Evolutionary conservation across 2,113 vertebrate genomes (phyloP).

Genomic region (Sphyrna mokarran): DNA sequence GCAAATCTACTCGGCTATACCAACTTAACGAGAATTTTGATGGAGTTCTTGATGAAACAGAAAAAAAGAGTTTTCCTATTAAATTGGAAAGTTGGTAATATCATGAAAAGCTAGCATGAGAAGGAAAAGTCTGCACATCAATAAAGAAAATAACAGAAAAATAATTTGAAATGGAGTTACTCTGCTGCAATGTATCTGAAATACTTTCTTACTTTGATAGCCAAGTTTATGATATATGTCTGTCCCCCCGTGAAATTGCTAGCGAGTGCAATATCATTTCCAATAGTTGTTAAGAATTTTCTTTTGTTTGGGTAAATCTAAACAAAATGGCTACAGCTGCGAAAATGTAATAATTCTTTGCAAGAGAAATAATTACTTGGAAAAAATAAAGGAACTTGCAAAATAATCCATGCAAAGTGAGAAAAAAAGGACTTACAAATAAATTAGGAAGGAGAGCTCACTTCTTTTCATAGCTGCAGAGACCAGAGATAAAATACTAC

Average conservation of each 20-base stretch:
- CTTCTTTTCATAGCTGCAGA: background rate
- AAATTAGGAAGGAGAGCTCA: background rate
- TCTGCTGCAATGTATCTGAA: background rate
- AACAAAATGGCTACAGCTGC: background rate
- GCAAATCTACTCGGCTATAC: background rate
- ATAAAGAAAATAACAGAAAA: background rate
- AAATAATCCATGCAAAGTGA: background rate
- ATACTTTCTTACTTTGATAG: background rate
- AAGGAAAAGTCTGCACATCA: background rate
- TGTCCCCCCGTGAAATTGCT: background rate
- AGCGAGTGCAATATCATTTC: background rate
- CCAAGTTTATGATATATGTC: background rate
- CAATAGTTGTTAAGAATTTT: background rate
- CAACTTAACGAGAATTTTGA: constrained; percentile 12
- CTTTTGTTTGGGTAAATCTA: background rate
- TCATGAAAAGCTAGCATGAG: background rate
- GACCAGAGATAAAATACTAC: too few species aligned
- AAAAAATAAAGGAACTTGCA: background rate
- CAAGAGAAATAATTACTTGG: background rate
- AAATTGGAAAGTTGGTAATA: constrained; percentile 11
- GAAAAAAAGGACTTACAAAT: background rate
- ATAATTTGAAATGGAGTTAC: background rate
- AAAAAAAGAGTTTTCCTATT: background rate
- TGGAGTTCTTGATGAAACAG: background rate
- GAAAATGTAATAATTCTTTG: background rate